Conservation (phyloP, 2,888 invertebrate genomes). For the Trissolcus japonicus region DNA sequence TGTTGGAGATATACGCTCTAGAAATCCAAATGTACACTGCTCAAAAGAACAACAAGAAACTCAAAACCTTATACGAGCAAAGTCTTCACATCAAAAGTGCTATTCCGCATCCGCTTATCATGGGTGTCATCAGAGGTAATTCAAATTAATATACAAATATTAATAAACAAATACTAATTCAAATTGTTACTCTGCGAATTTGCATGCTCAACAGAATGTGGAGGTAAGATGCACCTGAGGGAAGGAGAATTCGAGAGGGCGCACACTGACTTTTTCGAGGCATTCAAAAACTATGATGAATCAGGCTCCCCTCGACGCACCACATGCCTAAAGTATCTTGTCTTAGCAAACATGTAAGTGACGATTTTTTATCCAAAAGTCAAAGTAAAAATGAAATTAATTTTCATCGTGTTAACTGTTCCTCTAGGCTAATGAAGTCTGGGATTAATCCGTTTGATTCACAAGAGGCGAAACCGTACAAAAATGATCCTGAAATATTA, state of each 20-base stretch:
- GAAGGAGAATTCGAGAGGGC: conserved; percentile 99
- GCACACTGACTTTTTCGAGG: conserved; percentile 99
- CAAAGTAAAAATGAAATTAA: not conserved
- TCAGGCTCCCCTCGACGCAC: conserved; percentile 97
- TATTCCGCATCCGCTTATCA: conserved; percentile 99
- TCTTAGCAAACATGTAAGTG: conserved; percentile 96
- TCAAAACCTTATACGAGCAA: conserved; percentile 97
- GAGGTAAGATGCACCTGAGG: conserved; percentile 99
- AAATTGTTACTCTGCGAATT: not conserved
- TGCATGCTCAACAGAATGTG: conserved; percentile 85
- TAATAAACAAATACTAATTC: not conserved
- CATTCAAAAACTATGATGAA: conserved; percentile 99
- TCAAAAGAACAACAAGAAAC: conserved; percentile 99
- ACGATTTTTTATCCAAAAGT: not conserved
- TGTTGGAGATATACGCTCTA: conserved; percentile 97
- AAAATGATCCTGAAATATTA: conserved; percentile 98
- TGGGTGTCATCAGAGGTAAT: conserved; percentile 97
- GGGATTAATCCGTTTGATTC: conserved; percentile 99
- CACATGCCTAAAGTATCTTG: conserved; percentile 97
- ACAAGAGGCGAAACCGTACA: conserved; percentile 99
- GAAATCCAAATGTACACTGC: conserved; percentile 99
- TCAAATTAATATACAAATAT: not conserved
- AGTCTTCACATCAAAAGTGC: conserved; percentile 99
- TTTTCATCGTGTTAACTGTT: conserved; percentile 30
- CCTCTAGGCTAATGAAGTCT: conserved; percentile 96